Percentiles rank a stretch among this genome's conserved stretches.
Evolutionary conservation across 2,888 invertebrate genomes (phyloP).

Genomic region (Ichneumoninae sp.): DNA sequence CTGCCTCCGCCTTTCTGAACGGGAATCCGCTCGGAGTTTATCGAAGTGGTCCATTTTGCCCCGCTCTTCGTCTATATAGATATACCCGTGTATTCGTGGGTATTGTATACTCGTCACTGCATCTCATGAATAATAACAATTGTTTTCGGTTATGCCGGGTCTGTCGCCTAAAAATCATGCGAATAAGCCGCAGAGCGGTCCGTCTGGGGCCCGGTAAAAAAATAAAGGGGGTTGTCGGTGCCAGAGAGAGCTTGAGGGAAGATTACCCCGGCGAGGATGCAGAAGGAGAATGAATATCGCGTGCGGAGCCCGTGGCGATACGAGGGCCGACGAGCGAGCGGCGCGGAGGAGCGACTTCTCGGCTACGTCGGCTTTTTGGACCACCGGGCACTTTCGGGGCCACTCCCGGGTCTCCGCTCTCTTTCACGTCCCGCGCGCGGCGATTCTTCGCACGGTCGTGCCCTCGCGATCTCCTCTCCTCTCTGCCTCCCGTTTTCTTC

Average conservation of each 20-base stretch:
- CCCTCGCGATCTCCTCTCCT: conserved; percentile 30
- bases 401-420: conserved; percentile 64
- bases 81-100: not conserved
- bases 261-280: conserved; percentile 54
- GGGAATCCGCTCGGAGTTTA: not conserved
- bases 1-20: not conserved
- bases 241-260: conserved; percentile 42
- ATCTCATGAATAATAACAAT: conserved; percentile 27
- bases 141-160: not conserved
- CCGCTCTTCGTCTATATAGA: not conserved
- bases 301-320: conserved; percentile 72
- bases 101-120: conserved; percentile 17
- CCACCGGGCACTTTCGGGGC: conserved; percentile 70
- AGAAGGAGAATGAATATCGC: conserved; percentile 61
- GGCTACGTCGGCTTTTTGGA: conserved; percentile 70
- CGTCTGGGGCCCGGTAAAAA: not conserved
- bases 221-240: conserved; percentile 13
- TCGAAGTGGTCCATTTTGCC: not conserved
- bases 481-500: conserved; percentile 22
- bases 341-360: conserved; percentile 49
- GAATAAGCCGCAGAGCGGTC: conserved; percentile 18
- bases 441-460: conserved; percentile 68
- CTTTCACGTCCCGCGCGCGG: conserved; percentile 67
- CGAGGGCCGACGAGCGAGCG: conserved; percentile 58
- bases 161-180: conserved; percentile 20